A percentile compares a stretch with the other conserved stretches of the same genome.
Conservation (phyloP, 1,140 invertebrate species). For the Diabrotica undecimpunctata region DNA sequence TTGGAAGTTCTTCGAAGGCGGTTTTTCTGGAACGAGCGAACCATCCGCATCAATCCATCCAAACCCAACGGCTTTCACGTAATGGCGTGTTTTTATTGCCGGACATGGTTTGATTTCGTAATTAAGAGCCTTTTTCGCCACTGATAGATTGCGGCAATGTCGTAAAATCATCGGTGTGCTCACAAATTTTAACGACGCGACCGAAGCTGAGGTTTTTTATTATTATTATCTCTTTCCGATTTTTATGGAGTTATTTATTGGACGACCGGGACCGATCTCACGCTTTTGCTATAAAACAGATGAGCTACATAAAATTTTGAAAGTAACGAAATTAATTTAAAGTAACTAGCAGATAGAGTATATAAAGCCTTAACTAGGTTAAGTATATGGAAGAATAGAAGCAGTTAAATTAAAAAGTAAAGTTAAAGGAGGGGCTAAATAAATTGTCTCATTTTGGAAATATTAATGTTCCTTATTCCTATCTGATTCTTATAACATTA, state of each 20-base stretch:
- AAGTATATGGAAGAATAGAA: no score
- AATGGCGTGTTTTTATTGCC: neutral
- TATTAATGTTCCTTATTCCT: no score
- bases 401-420: no score
- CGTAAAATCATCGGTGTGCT: conserved; percentile 1
- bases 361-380: no score
- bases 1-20: neutral
- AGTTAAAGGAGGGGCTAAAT: no score
- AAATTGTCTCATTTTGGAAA: no score
- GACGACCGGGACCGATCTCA: no score
- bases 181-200: neutral
- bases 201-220: neutral
- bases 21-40: neutral
- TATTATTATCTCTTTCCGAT: neutral
- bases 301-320: no score
- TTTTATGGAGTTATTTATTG: neutral
- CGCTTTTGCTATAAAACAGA: no score
- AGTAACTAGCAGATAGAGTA: no score
- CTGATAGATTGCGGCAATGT: conserved; percentile 1
- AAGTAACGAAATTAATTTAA: no score
- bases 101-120: conserved; percentile 2
- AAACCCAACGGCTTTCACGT: neutral
- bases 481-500: no score
- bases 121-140: neutral
- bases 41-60: neutral